Evolutionary conservation across 2,888 invertebrate species (phyloP), one percentile per base, ranked within the genome.

Genomic region (Liodrosophila aerea): DNA sequence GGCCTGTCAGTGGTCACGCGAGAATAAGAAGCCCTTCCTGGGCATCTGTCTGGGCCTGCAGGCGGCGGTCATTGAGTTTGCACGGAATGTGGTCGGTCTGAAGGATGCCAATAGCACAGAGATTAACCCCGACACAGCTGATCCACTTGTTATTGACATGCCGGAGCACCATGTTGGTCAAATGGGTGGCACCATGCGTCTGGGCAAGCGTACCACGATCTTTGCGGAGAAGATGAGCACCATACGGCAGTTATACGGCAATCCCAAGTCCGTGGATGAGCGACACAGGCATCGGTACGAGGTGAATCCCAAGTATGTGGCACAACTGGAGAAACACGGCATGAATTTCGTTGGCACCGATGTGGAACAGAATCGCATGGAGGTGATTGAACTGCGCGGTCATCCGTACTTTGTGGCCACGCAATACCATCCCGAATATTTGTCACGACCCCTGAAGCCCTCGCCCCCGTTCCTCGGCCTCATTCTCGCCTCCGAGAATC

Each of bases 41-140:
- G 99, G 99, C 0, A 97, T 99, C 73, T 99, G 99, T 87, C 92
- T 99, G n/a, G 99, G 99, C 4, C 92, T 99, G 64, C 99, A 99
- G 92, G 96, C 97, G 15, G 96, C 98, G 7, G 98, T 98, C 3
- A 95, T 99, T 78, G 99, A 99, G 90, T 98, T 95, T 88, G 94
- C 98, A 0, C 92, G 98, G 49, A 97, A 97, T 88, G 95, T 95
- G 0, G 90, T 98, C 0, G 92, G 92, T 0, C 89, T 95, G 54
- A 91, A 92, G 47, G 94, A 93, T 67, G 98, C 98, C 0, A 94
- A 97, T 84, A 95, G 95, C 1, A 95, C 96, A 0, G 99, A 99
- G 91, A 94, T 96, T 31, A 92, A 94, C 74, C 92, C 94, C 0
- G 90, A 94, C 1, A 94, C 95, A 8, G 91, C 91, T 30, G 91